Evolutionary conservation across 2,797 vertebrate species (phyloP), one percentile per base, ranked within the genome.

Genomic region (Hydrolagus colliei): DNA sequence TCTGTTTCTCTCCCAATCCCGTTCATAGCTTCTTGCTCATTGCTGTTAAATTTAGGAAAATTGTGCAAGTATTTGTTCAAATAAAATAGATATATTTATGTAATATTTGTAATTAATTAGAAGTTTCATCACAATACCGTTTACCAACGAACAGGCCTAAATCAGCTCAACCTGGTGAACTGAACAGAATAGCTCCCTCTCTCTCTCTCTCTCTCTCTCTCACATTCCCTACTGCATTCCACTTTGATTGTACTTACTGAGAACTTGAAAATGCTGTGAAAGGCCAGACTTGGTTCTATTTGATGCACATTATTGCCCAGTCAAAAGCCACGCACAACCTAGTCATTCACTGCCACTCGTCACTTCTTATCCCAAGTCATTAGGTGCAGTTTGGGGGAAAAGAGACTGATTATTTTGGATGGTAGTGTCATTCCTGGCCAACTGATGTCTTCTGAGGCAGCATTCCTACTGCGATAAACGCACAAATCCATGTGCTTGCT

Each of bases 281-380:
- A 11, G 35, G 59, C 16, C 41, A 35, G 11, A 18, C 10, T 77
- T 59, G 16, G 14, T 52, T 52, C n/a, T 65, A 32, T 80, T 65
- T 65, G 13, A 8, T 63, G 6, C 18, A n/a, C 77, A 65, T 80
- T 80, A 41, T 80, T 80, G 16, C 27, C 27, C 27, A 80, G 77
- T 80, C 77, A 65, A 22, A 63, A 80, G 77, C 62, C 65, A 52
- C 32, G 32, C 16, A 80, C 22, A 65, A 22, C 27, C 77, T 63
- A 63, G 61, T 32, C 65, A 61, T 41, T 80, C 65, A 65, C 62
- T 80, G 77, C 32, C 62, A 14, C 61, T 22, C 27, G 52, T 65
- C 75, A 77, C 75, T 77, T 52, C 27, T 18, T 77, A 77, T 32
- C 77, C 22, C 65, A n/a, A 62, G 9, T 61, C n/a, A 80, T 80